Conservation (phyloP, 64 coral and sea anemone genomes). For the Montipora foliosa region DNA sequence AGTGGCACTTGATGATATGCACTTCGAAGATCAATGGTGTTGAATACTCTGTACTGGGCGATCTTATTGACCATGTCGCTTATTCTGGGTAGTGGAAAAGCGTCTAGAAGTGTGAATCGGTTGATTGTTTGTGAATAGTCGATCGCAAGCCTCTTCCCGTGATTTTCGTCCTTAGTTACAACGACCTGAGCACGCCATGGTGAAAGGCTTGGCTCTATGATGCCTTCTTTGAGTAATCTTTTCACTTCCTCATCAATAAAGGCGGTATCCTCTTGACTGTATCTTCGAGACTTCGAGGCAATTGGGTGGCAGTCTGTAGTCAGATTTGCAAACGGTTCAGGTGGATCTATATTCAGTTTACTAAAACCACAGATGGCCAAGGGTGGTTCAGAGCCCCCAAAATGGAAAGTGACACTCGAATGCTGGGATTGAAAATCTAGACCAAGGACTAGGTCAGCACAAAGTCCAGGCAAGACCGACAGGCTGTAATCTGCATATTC, state of each 20-base stretch:
- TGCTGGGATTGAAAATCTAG: slow-evolving; percentile 66
- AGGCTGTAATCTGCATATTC: slow-evolving; percentile 4
- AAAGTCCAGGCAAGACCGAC: slow-evolving; percentile 65
- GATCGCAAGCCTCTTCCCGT: slow-evolving; percentile 67
- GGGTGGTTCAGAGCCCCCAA: background rate
- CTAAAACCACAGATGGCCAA: background rate
- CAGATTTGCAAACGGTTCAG: slow-evolving; percentile 9
- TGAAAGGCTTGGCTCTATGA: slow-evolving; percentile 64
- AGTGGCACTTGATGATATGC: slow-evolving; percentile 70
- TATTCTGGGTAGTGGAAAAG: slow-evolving; percentile 57
- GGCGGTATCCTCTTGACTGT: slow-evolving; percentile 42
- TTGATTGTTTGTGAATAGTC: slow-evolving; percentile 75
- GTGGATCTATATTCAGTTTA: background rate
- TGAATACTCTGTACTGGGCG: slow-evolving; percentile 70
- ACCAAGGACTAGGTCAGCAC: slow-evolving; percentile 59
- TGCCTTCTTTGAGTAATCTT: slow-evolving; percentile 68
- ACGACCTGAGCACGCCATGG: slow-evolving; percentile 75
- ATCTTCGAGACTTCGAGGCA: slow-evolving; percentile 55
- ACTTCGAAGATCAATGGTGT: slow-evolving; percentile 57
- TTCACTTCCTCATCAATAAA: slow-evolving; percentile 75
- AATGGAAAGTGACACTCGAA: slow-evolving; percentile 28
- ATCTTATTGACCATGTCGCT: slow-evolving; percentile 53
- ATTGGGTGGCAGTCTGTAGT: slow-evolving; percentile 61
- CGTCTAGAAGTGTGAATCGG: slow-evolving; percentile 66
- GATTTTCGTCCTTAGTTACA: slow-evolving; percentile 79